A percentile compares a stretch with the other conserved stretches of the same genome.
Conservation (phyloP, 2,113 vertebrate genomes). For the Trichomycterus rosablanca region DNA sequence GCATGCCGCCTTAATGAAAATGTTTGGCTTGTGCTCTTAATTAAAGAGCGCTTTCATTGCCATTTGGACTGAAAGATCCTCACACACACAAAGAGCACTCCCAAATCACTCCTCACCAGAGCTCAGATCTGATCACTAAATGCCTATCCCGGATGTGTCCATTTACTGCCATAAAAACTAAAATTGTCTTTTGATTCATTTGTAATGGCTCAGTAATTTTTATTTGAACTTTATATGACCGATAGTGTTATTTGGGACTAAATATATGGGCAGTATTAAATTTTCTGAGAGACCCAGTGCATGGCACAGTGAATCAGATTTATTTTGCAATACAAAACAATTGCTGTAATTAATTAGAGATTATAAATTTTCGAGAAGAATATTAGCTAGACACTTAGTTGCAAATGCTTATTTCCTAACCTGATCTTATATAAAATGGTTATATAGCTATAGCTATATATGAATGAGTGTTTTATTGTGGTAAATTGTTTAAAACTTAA, state of each 20-base stretch:
- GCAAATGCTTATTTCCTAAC: too few relatives aligned
- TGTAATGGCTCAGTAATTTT: constrained; percentile 25
- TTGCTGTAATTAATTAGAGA: too few relatives aligned
- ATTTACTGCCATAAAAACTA: constrained; percentile 27
- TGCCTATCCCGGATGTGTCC: constrained; percentile 22
- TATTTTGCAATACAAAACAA: too few relatives aligned
- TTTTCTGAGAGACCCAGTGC: too few relatives aligned
- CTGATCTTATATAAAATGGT: too few relatives aligned
- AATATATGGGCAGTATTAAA: constrained; percentile 71
- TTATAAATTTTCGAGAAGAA: too few relatives aligned
- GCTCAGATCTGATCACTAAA: constrained; percentile 37
- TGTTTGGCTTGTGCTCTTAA: constrained; percentile 54
- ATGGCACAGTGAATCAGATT: too few relatives aligned
- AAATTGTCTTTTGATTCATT: neutral
- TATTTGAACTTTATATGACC: constrained; percentile 10
- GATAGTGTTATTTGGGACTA: neutral
- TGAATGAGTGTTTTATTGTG: too few relatives aligned
- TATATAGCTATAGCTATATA: too few relatives aligned
- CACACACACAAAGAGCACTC: constrained; percentile 30
- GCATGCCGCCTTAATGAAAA: constrained; percentile 51
- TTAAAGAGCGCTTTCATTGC: constrained; percentile 50
- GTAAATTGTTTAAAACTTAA: too few relatives aligned
- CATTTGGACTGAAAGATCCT: constrained; percentile 35
- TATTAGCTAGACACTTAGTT: too few relatives aligned
- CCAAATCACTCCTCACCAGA: constrained; percentile 37